phyloP scores from a whole-genome alignment of 1,140 invertebrate species.

The Drosophila burlai region DNA sequence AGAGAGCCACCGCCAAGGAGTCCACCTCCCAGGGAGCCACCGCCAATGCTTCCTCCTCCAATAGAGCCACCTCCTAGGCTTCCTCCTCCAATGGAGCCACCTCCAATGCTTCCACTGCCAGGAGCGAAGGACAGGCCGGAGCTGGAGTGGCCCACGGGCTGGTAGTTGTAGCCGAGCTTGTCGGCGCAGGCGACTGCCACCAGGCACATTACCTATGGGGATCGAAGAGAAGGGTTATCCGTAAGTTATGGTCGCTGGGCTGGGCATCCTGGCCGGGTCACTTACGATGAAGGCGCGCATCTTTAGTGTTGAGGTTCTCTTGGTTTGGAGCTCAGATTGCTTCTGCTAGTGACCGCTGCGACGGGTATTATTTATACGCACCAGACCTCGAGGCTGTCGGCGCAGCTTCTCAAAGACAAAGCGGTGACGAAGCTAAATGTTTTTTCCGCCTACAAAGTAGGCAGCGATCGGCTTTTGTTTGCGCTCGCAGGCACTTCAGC shows the following conservation, averaged over 20 bases:
- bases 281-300: slow-evolving; percentile 82
- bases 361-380: slow-evolving; percentile 73
- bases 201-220: slow-evolving; percentile 67
- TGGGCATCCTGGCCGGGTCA: slow-evolving; percentile 11
- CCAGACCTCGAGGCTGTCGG: slow-evolving; percentile 69
- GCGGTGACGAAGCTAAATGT: slow-evolving; percentile 66
- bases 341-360: slow-evolving; percentile 53
- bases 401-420: slow-evolving; percentile 67
- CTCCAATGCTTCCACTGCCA: slow-evolving; percentile 47
- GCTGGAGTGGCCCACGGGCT: slow-evolving; percentile 68
- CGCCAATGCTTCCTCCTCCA: slow-evolving; percentile 32
- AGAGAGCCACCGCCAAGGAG: slow-evolving; percentile 28
- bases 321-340: slow-evolving; percentile 65
- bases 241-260: slow-evolving; percentile 14
- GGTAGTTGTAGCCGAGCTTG: slow-evolving; percentile 81
- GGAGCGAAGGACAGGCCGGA: slow-evolving; percentile 68
- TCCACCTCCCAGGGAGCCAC: slow-evolving; percentile 32
- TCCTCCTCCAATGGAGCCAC: slow-evolving; percentile 24
- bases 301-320: slow-evolving; percentile 64
- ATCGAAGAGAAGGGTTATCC: slow-evolving; percentile 19
- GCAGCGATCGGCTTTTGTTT: slow-evolving; percentile 65
- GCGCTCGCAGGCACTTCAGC: slow-evolving; percentile 39
- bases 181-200: slow-evolving; percentile 77
- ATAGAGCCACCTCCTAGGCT: slow-evolving; percentile 11
- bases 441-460: slow-evolving; percentile 76